Evolutionary conservation across 2,888 invertebrate species (phyloP), one percentile per base, ranked within the genome.

Genomic region (Strigamia maritima): DNA sequence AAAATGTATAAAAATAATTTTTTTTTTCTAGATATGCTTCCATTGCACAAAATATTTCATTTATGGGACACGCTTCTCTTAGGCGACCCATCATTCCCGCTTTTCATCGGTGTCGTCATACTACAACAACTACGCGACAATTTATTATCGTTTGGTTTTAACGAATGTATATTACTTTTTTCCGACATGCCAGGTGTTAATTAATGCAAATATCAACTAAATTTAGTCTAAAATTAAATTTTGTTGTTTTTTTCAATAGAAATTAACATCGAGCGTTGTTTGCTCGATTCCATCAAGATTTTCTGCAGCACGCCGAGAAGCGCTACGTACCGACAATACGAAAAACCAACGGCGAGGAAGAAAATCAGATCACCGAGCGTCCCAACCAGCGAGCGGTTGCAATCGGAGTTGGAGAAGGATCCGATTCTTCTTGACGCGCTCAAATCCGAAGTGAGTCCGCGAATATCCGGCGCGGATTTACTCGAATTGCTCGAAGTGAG

Each of bases 121-220:
- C 88, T 99, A 65, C 90, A 92, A 79, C 98, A 98, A 85, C 87
- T 98, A 31, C 89, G 95, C 79, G 92, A 91, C 82, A 92, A 94
- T 0, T 87, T 98, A 8, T 89, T 99, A 2, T 90, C 90, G 7
- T 96, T 95, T 0, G 97, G 97, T 12, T 99, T 99, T 87, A 99
- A 99, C 86, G 99, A 99, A 85, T 98, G 98, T 85, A 99, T 99
- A 83, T 88, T 99, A 54, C 88, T 98, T 26, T 99, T 99, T 87
- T 98, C 98, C n/a, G 98, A 99, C 88, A 89, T 99, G 84, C 98
- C 98, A 82, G 90, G 90, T 89, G 82, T 12, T 12, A 8, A 60
- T 24, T 22, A 22, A 8, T 35, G 2, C 3, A 10, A 35, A 35
- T 8, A 8, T 6, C 10, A 3, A 35, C 6, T 6, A 6, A n/a